Conservation (phyloP, 1,140 invertebrate species). For the Rhyzopertha dominica region DNA sequence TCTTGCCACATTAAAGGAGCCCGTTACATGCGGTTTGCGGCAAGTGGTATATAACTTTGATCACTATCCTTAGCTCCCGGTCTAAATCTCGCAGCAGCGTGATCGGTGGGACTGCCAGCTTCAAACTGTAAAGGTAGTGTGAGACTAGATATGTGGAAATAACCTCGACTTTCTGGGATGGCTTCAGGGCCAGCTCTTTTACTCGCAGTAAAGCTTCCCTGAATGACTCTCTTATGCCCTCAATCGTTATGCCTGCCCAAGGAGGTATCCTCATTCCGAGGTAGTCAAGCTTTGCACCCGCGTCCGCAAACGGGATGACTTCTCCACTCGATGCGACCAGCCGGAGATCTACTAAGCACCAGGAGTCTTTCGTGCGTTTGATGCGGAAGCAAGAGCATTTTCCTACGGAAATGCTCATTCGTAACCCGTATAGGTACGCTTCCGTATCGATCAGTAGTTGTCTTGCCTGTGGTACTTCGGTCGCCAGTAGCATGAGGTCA, state of each 20-base stretch:
- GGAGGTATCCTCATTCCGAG: conserved; percentile 27
- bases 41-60: conserved; percentile 21
- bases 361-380: conserved; percentile 19
- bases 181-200: conserved; percentile 22
- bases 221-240: conserved; percentile 8
- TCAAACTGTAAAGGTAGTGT: conserved; percentile 19
- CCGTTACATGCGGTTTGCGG: conserved; percentile 14
- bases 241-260: conserved; percentile 18
- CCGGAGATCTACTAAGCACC: conserved; percentile 21
- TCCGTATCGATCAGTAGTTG: conserved; percentile 9
- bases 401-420: conserved; percentile 14
- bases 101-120: conserved; percentile 9
- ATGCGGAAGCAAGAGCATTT: conserved; percentile 30
- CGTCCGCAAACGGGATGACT: conserved; percentile 14
- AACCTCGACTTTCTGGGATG: conserved; percentile 24
- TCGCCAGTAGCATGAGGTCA: conserved; percentile 32
- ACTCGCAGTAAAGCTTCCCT: conserved; percentile 9
- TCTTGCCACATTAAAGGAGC: conserved; percentile 26
- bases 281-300: conserved; percentile 17
- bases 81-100: conserved; percentile 16
- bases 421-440: conserved; percentile 16
- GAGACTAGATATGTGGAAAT: conserved; percentile 26
- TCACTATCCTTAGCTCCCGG: conserved; percentile 19
- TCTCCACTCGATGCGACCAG: conserved; percentile 16
- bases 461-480: conserved; percentile 15